phyloP scores from a whole-genome alignment of 2,113 vertebrate species.

The Mus pahari region DNA sequence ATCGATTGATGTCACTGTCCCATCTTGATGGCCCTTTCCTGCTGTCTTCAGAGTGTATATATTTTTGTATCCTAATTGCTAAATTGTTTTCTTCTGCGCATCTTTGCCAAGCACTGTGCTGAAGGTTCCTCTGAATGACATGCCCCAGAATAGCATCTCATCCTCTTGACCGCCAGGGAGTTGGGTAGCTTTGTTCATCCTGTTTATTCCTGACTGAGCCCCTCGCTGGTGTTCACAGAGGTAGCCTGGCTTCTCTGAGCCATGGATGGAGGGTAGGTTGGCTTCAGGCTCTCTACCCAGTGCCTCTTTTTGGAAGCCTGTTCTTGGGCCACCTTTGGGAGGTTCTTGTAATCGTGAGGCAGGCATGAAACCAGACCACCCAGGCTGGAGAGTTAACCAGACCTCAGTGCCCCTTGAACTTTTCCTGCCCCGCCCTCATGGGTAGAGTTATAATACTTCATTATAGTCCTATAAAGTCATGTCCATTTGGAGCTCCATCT shows the following conservation, averaged over 20 bases:
- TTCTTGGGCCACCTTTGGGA: fast-evolving
- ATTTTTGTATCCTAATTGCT: not conserved
- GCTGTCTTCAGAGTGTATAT: not conserved
- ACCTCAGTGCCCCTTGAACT: not conserved
- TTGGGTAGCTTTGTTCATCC: not conserved
- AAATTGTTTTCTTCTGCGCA: not conserved
- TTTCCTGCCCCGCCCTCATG: not conserved
- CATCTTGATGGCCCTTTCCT: not conserved
- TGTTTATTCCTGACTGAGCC: not conserved
- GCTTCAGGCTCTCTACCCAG: not conserved
- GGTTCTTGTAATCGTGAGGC: not conserved
- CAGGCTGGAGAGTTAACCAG: no score
- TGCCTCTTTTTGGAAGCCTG: not conserved
- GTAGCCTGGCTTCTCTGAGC: not conserved
- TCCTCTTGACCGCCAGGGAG: not conserved
- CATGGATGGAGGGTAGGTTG: fast-evolving
- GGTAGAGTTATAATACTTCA: not conserved
- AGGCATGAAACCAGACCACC: not conserved
- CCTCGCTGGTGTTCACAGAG: no score
- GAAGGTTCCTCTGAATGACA: not conserved
- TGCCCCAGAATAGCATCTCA: not conserved
- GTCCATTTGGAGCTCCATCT: not conserved
- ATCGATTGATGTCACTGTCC: not conserved
- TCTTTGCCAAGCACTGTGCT: not conserved
- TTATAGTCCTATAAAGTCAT: not conserved